phyloP scores from a whole-genome alignment of 2,113 vertebrate species.

The Heloderma charlesbogerti region DNA sequence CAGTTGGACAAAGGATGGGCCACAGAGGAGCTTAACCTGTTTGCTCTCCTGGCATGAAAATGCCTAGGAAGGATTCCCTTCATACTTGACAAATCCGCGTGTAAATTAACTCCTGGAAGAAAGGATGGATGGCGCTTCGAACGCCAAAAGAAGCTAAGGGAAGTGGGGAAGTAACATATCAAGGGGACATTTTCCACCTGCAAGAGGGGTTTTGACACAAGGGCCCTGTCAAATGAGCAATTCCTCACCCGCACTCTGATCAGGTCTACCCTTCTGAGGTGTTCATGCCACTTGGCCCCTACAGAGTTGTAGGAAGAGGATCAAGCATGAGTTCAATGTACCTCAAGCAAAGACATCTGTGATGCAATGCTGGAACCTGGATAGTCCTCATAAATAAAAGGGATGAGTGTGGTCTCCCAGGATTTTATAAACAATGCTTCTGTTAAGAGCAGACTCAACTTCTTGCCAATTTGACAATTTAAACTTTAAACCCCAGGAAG shows the following conservation, averaged over 20 bases:
- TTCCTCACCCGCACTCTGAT: not conserved
- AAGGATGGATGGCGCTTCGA: not conserved
- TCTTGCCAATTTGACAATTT: too few species aligned
- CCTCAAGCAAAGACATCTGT: too few species aligned
- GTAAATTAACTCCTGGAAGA: not conserved
- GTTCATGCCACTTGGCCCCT: too few species aligned
- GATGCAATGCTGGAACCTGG: too few species aligned
- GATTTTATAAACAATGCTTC: too few species aligned
- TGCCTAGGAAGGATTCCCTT: not conserved
- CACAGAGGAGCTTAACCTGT: accelerated
- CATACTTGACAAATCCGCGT: not conserved
- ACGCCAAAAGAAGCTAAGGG: not conserved
- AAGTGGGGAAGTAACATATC: not conserved
- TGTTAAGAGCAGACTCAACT: too few species aligned
- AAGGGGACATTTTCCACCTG: not conserved
- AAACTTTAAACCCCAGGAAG: too few species aligned
- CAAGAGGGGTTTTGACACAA: not conserved
- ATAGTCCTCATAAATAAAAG: too few species aligned
- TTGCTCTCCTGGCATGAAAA: not conserved
- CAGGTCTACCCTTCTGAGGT: too few species aligned
- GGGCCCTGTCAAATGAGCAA: not conserved
- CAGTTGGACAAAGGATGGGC: slow-evolving; percentile 23
- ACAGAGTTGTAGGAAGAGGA: too few species aligned
- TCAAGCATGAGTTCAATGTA: too few species aligned
- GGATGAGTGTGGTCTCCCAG: too few species aligned